Conservation (phyloP, 2,888 invertebrate species). For the Pseudoips prasinana region DNA sequence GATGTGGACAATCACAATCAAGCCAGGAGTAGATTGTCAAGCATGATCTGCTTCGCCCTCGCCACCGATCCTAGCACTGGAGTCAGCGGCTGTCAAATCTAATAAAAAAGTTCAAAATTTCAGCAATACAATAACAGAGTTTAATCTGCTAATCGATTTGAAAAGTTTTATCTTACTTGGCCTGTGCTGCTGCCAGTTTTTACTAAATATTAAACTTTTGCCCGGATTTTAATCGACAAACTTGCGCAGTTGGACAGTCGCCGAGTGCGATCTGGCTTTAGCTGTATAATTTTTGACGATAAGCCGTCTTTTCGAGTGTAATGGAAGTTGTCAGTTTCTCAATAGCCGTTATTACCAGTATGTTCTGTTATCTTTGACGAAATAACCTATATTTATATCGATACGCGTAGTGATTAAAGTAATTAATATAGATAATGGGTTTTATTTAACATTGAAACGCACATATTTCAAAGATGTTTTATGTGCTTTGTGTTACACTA, state of each 20-base stretch:
- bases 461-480: too few species aligned
- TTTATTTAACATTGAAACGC: too few species aligned
- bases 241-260: constrained; percentile 61
- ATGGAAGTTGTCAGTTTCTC: constrained; percentile 24
- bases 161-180: constrained; percentile 56
- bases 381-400: too few species aligned
- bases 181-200: constrained; percentile 39
- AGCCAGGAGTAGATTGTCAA: constrained; percentile 39
- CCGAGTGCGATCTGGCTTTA: constrained; percentile 50
- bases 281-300: constrained; percentile 49
- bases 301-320: constrained; percentile 29
- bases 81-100: constrained; percentile 44
- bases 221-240: constrained; percentile 59
- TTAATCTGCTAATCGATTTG: constrained; percentile 34
- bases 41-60: constrained; percentile 57
- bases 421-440: too few species aligned
- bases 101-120: constrained; percentile 6
- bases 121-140: constrained; percentile 8
- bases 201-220: constrained; percentile 48
- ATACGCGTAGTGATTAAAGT: too few species aligned
- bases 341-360: too few species aligned
- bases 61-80: constrained; percentile 50
- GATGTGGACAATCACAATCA: constrained; percentile 34
- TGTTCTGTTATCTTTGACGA: too few species aligned
- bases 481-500: too few species aligned